phyloP scores from a whole-genome alignment of 2,797 vertebrate species.

The Enteromius mattozi region DNA sequence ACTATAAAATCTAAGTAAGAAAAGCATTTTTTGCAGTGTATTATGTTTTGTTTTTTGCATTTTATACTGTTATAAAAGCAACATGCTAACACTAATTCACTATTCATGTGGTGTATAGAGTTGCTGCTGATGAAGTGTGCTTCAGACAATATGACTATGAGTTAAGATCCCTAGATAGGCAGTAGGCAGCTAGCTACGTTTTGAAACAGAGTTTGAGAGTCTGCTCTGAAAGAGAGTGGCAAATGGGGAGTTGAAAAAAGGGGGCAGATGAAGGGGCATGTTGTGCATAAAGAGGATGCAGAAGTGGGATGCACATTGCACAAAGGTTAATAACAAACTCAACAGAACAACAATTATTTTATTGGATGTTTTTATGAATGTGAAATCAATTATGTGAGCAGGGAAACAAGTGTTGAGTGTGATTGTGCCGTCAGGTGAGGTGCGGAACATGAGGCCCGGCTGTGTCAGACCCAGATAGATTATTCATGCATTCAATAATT shows the following conservation, averaged over 20 bases:
- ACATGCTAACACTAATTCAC: too few species aligned
- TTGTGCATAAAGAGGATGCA: conserved; percentile 67
- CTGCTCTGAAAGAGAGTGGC: background rate
- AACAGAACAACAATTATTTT: conserved; percentile 73
- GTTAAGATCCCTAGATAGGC: background rate
- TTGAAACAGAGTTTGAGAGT: conserved; percentile 22
- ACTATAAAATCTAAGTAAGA: too few species aligned
- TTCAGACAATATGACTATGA: background rate
- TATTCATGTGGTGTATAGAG: background rate
- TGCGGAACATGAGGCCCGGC: conserved; percentile 62
- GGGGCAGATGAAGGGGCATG: conserved; percentile 62
- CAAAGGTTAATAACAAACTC: conserved; percentile 76
- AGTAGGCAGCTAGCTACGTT: background rate
- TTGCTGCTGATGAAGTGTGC: background rate
- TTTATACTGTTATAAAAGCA: background rate
- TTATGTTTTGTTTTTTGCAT: background rate
- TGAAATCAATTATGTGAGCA: conserved; percentile 64
- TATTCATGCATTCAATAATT: conserved; percentile 77
- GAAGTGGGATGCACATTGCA: conserved; percentile 60
- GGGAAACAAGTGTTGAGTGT: conserved; percentile 66
- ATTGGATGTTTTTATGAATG: conserved; percentile 52
- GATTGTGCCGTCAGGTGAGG: conserved; percentile 71
- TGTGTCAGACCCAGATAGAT: conserved; percentile 74
- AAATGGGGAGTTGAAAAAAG: conserved; percentile 38
- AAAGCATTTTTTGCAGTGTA: too few species aligned